Evolutionary conservation across 2,797 vertebrate species (phyloP).

Genomic region (Coluber constrictor): DNA sequence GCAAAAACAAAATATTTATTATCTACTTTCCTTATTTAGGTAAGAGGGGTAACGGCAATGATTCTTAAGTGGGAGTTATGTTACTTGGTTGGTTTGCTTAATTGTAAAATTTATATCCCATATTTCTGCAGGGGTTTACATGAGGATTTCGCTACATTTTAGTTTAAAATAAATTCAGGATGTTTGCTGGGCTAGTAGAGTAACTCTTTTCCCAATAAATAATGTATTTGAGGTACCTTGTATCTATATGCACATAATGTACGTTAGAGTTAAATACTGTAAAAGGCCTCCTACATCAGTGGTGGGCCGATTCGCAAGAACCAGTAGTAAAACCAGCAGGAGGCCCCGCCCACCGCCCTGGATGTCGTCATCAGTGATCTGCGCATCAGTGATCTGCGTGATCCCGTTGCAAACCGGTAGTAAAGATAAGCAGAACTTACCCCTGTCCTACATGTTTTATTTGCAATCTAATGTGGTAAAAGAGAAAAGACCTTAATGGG

Average conservation of each 20-base stretch:
- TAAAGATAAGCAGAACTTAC: too few relatives aligned
- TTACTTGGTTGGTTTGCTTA: neutral
- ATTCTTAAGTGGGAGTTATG: neutral
- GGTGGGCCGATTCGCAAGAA: too few relatives aligned
- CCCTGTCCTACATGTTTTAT: neutral
- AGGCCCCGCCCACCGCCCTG: too few relatives aligned
- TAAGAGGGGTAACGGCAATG: neutral
- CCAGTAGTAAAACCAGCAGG: too few relatives aligned
- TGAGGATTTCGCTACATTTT: neutral
- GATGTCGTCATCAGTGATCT: too few relatives aligned
- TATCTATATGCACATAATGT: neutral
- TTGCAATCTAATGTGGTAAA: neutral
- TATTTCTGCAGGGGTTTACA: neutral
- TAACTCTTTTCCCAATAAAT: neutral
- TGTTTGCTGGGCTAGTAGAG: neutral
- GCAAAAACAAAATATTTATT: neutral
- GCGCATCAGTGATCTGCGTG: too few relatives aligned
- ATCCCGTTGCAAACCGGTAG: too few relatives aligned
- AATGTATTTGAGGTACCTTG: neutral
- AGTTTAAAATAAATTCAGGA: neutral
- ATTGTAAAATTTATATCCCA: neutral
- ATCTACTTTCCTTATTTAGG: neutral
- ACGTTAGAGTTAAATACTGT: neutral
- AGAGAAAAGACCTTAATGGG: neutral
- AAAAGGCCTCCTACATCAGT: neutral